Evolutionary conservation across 2,113 vertebrate species (phyloP), one percentile per base, ranked within the genome.

Genomic region (Seriola quinqueradiata): DNA sequence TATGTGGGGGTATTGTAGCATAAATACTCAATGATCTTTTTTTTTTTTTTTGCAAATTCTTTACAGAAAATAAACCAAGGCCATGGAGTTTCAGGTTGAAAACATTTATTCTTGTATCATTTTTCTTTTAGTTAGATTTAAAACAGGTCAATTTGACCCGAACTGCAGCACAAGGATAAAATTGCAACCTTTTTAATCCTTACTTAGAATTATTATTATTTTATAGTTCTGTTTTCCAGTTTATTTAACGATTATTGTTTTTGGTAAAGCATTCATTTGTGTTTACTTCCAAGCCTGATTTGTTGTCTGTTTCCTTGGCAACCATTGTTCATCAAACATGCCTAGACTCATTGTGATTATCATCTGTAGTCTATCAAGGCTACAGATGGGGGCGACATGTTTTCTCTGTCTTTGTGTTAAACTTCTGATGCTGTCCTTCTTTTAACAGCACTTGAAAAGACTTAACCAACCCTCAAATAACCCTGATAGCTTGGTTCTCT

Each of bases 271-370:
- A 34, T 73, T 46, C 0, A 38, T 54, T 78, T 10, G 21, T 57
- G 2, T 75, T 75, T 59, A 21, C 14, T 32, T 68, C 7, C 11
- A 46, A 25, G 60, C 19, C 25, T 0, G n/a, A 70, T 69, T 50
- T 85, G 21, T 72, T 82, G 67, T 54, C 32, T 19, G 59, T 80
- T 71, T 77, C 74, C 40, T 19, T 59, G 66, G 44, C 48, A 71
- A 81, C 17, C 13, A 64, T 68, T 79, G 59, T 68, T 82, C 34
- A 70, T 61, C 36, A 66, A 77, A 74, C 63, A 60, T 3, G 0
- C 23, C 25, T 10, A 54, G 58, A 48, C 52, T 55, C 4, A 4
- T 23, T 60, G 74, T 40, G n/a, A 9, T 64, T 25, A n/a, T 55
- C 0, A 0, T 59, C 70, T 66, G 52, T 71, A 50, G 60, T 65